These are phyloP conservation scores for Paracanthobrama guichenoti DNA, from an alignment of 2,113 vertebrate genomes.

Conservation along the genomic window DNA sequence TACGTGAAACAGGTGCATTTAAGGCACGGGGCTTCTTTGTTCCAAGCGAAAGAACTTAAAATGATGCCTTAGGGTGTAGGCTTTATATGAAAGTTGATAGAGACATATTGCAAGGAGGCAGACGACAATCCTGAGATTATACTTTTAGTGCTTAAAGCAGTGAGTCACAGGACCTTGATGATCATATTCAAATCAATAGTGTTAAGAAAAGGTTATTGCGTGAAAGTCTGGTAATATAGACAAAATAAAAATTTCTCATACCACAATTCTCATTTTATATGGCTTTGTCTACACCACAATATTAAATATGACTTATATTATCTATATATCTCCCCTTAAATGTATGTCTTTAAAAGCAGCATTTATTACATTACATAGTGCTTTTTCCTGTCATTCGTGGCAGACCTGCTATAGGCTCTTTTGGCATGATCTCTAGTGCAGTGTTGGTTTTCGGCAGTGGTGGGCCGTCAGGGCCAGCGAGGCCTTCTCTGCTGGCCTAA, in stretches of 20 bases:
- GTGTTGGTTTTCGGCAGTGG: neutral
- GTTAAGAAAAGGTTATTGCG: neutral
- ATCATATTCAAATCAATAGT: neutral
- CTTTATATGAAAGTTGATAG: neutral
- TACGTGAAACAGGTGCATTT: neutral
- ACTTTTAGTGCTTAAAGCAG: neutral
- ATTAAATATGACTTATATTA: neutral
- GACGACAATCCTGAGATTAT: neutral
- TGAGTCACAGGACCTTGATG: constrained; percentile 8
- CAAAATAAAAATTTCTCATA: neutral
- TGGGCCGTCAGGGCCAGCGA: no score
- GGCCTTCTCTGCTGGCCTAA: no score
- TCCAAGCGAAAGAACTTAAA: neutral
- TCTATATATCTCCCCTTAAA: no score
- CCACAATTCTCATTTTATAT: neutral
- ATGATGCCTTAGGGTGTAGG: neutral
- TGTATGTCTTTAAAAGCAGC: no score
- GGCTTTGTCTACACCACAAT: neutral
- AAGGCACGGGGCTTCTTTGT: neutral
- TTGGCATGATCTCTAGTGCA: neutral
- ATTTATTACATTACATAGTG: no score
- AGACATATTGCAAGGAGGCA: constrained; percentile 11
- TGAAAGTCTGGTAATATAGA: neutral
- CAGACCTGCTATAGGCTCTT: neutral
- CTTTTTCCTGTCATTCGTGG: no score